Evolutionary conservation across 2,888 invertebrate genomes (phyloP).

Genomic region (Nomada ruficornis): DNA sequence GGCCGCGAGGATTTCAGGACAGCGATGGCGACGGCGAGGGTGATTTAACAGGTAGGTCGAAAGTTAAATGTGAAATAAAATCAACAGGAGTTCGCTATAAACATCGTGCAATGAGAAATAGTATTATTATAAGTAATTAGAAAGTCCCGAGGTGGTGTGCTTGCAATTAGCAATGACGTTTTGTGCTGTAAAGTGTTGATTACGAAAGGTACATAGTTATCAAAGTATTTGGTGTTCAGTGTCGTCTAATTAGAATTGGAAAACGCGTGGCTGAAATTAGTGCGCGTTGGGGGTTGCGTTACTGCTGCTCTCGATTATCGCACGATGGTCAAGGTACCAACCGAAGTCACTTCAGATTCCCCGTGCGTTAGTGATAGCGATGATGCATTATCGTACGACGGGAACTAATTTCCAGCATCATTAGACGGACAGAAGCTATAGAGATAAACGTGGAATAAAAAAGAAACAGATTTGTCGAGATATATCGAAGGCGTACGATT

Average conservation of each 20-base stretch:
- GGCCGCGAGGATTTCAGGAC: constrained; percentile 77
- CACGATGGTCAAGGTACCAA: constrained; percentile 39
- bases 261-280: neutral
- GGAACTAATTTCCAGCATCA: constrained; percentile 1
- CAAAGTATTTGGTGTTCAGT: neutral
- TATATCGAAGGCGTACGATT: neutral
- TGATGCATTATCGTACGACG: constrained; percentile 38
- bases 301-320: constrained; percentile 21
- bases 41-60: constrained; percentile 74
- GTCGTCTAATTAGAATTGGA: neutral
- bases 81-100: constrained; percentile 14
- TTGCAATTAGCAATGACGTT: too few species aligned
- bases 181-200: neutral
- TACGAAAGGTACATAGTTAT: neutral
- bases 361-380: constrained; percentile 4
- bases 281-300: neutral
- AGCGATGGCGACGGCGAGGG: constrained; percentile 77
- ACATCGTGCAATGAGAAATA: too few species aligned
- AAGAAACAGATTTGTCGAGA: neutral
- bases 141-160: too few species aligned
- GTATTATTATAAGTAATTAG: too few species aligned
- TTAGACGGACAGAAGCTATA: neutral
- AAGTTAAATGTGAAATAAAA: neutral
- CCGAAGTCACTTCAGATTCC: constrained; percentile 35
- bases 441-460: neutral